phyloP scores from a whole-genome alignment of 2,888 invertebrate species.

The Nomada lathburiana region DNA sequence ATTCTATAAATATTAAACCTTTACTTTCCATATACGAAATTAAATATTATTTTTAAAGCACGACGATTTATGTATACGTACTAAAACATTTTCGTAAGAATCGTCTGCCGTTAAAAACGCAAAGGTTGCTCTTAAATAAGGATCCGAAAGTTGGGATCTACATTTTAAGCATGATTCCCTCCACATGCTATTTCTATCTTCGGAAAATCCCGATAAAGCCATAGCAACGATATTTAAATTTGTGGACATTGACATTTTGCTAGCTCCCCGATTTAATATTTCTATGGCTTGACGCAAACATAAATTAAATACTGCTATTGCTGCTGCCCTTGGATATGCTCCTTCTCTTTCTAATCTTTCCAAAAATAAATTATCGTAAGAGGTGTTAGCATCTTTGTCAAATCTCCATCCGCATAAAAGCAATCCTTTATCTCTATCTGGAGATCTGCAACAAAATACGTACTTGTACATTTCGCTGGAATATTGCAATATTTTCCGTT shows the following conservation, averaged over 20 bases:
- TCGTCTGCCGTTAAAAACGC: slow-evolving; percentile 94
- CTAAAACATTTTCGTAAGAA: slow-evolving; percentile 91
- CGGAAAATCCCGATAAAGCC: slow-evolving; percentile 94
- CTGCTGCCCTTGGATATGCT: slow-evolving; percentile 93
- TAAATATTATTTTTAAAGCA: background rate
- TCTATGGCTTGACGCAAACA: slow-evolving; percentile 94
- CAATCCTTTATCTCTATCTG: slow-evolving; percentile 92
- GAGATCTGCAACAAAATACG: slow-evolving; percentile 77
- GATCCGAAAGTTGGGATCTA: slow-evolving; percentile 92
- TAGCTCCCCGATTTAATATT: slow-evolving; percentile 91
- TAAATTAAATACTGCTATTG: slow-evolving; percentile 95
- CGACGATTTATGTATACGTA: slow-evolving; percentile 82
- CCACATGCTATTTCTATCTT: slow-evolving; percentile 93
- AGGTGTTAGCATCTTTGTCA: slow-evolving; percentile 88
- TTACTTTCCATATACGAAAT: background rate
- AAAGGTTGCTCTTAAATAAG: slow-evolving; percentile 96
- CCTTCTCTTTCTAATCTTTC: slow-evolving; percentile 90
- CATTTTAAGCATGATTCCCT: slow-evolving; percentile 90
- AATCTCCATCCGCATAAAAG: slow-evolving; percentile 96
- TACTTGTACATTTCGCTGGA: background rate
- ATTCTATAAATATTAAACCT: slow-evolving; percentile 86
- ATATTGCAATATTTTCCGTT: too few species aligned
- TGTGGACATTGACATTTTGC: slow-evolving; percentile 80
- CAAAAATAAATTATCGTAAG: slow-evolving; percentile 86
- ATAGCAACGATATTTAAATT: slow-evolving; percentile 90